Conservation (phyloP, 92 coral and sea anemone species). For the Scolanthus callimorphus region DNA sequence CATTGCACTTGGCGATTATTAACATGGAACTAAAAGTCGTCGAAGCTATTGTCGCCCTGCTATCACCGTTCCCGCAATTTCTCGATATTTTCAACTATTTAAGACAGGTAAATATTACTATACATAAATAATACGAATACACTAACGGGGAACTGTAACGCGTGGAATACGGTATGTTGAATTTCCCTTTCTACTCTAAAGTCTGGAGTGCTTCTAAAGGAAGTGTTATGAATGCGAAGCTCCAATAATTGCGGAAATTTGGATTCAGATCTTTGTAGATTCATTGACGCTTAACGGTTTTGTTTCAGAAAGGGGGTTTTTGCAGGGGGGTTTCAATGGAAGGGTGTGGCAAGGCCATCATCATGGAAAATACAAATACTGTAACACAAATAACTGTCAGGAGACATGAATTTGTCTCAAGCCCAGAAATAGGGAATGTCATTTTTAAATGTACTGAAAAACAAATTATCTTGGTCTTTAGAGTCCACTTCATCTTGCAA, state of each 20-base stretch:
- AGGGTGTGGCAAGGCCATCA: too few relatives aligned
- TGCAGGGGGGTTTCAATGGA: too few relatives aligned
- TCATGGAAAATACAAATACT: too few relatives aligned
- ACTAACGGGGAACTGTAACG: too few relatives aligned
- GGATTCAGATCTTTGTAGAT: not conserved
- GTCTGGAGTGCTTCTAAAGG: too few relatives aligned
- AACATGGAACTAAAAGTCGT: slow-evolving; percentile 40
- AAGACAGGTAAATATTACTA: slow-evolving; percentile 71
- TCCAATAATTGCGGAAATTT: not conserved
- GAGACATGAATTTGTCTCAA: too few relatives aligned
- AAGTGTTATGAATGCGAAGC: not conserved
- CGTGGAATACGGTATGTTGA: too few relatives aligned
- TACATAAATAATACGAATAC: too few relatives aligned
- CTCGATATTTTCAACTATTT: slow-evolving; percentile 69
- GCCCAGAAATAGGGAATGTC: too few relatives aligned
- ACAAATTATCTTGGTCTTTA: slow-evolving; percentile 6
- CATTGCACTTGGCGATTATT: slow-evolving; percentile 78
- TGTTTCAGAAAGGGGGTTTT: not conserved
- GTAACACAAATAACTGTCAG: too few relatives aligned
- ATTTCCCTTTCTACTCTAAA: too few relatives aligned
- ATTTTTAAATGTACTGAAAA: too few relatives aligned
- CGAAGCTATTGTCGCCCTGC: slow-evolving; percentile 44
- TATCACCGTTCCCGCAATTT: slow-evolving; percentile 55
- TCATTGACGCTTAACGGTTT: not conserved
- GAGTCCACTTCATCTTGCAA: slow-evolving; percentile 90